Base-by-base conservation (phyloP, 1,140 invertebrate genomes). In the Druon quercuslanigerum region DNA sequence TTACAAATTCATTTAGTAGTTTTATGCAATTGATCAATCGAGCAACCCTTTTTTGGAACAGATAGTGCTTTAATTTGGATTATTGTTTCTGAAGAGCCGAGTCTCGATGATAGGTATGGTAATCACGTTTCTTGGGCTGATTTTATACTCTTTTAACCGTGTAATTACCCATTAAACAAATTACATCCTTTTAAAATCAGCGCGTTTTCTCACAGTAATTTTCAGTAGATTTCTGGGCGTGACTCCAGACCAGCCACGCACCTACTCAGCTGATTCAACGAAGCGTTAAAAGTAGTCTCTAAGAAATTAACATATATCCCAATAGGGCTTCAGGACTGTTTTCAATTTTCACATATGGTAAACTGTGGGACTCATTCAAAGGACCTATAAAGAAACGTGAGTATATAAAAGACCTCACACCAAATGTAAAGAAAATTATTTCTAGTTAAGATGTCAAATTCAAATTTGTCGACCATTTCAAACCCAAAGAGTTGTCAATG, bases 121-220 rank as follows among this genome's bases (percentile, higher is more conserved):
- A 66, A 46, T 66, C 25, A 66, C 40, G 14, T 66, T 40, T 66
- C 25, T 66, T 66, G 3, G 25, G 60, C 7, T 66, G 33, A 66
- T 66, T 66, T 66, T 66, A 25, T 14, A 66, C 60, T 66, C 60
- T 66, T 5, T 66, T 66, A 66, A 66, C 60, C 60, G 33, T 66
- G 60, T 66, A 66, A 66, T 66, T 66, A 40, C 60, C 60, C 20
- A 66, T 66, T 66, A 66, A 1, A 66, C 14, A 66, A 66, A 66
- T 66, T 66, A 66, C 60, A 40, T 66, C 60, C 60, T 66, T 33
- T 25, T n/a, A 46, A 66, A 66, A 20, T 66, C 60, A 66, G 46
- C 60, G 60, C 60, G 60, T 66, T 33, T 66, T 66, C 60, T 66
- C 60, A 66, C 60, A 66, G 60, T 66, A 40, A 66, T 66, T 33